Percentiles rank a stretch among this genome's conserved stretches.
These are phyloP conservation scores for Lepus oiostolus DNA, from an alignment of 2,797 vertebrate species.

Conservation along the genomic window DNA sequence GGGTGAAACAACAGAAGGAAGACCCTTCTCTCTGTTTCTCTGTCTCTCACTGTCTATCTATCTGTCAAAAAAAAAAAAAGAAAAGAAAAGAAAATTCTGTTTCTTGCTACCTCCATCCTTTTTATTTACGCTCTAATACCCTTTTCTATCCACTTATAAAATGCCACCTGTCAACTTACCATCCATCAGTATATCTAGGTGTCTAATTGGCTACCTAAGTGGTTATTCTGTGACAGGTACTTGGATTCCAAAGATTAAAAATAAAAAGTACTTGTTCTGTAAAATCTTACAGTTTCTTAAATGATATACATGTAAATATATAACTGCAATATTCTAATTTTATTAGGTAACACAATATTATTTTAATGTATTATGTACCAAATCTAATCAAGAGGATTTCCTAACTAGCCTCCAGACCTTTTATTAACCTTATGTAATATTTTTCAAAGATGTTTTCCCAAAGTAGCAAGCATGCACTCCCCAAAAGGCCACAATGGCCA, in stretches of 20 bases:
- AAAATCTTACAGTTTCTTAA: background rate
- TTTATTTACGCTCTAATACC: background rate
- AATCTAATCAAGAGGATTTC: background rate
- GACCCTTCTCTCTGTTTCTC: too few relatives aligned
- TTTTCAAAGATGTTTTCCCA: background rate
- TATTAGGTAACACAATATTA: background rate
- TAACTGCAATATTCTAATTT: background rate
- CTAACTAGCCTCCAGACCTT: background rate
- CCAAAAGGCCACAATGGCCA: too few relatives aligned
- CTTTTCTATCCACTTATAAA: background rate
- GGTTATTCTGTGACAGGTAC: background rate
- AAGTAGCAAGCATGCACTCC: too few relatives aligned
- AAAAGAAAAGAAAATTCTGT: too few relatives aligned
- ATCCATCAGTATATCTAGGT: background rate
- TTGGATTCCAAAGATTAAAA: background rate
- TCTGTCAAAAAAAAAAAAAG: too few relatives aligned
- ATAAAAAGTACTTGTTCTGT: background rate
- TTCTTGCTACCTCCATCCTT: background rate
- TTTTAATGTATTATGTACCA: background rate
- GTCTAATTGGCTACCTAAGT: background rate
- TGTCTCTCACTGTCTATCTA: too few relatives aligned
- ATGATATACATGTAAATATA: background rate
- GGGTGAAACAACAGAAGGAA: too few relatives aligned
- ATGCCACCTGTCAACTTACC: background rate
- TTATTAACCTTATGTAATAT: background rate